Conservation (phyloP, 2,888 invertebrate species). For the Pristionchus arcanus region DNA sequence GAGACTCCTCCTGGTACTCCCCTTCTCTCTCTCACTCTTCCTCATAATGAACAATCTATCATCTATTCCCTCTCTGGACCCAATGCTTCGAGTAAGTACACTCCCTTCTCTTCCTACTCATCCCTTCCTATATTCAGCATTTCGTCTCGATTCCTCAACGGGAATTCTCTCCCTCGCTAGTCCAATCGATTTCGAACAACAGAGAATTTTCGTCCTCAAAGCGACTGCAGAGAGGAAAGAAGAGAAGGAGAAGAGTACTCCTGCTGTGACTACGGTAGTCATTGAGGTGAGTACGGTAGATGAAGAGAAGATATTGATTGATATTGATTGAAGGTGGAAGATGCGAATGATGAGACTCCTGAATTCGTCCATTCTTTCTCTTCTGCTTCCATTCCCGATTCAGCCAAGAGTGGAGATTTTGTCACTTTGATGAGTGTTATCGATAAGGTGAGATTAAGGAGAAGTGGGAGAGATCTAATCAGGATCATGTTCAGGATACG, state of each 20-base stretch:
- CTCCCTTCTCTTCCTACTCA: background rate
- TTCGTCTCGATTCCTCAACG: slow-evolving; percentile 45
- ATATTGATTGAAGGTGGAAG: slow-evolving; percentile 59
- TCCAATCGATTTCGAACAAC: slow-evolving; percentile 42
- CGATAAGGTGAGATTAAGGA: slow-evolving; percentile 59
- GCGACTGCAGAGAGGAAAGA: slow-evolving; percentile 8
- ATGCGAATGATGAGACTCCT: slow-evolving; percentile 73
- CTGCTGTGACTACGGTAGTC: slow-evolving; percentile 85
- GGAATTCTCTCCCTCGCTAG: slow-evolving; percentile 37
- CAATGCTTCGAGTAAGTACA: slow-evolving; percentile 67
- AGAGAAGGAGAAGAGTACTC: slow-evolving; percentile 82
- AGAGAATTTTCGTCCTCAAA: slow-evolving; percentile 25
- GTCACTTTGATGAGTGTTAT: slow-evolving; percentile 68
- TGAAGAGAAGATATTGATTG: background rate
- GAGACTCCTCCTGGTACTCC: slow-evolving; percentile 71
- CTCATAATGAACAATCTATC: slow-evolving; percentile 87
- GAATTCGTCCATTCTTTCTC: slow-evolving; percentile 63
- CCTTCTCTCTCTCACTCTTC: slow-evolving; percentile 86
- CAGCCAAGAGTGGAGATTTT: slow-evolving; percentile 66
- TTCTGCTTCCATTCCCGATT: slow-evolving; percentile 62
- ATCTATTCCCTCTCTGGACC: slow-evolving; percentile 86
- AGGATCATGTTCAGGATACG: slow-evolving; percentile 59
- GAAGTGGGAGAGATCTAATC: background rate
- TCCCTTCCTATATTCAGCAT: background rate
- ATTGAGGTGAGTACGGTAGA: slow-evolving; percentile 58